Evolutionary conservation across 2,113 vertebrate genomes (phyloP), one percentile per base, ranked within the genome.

Genomic region (Athene noctua): DNA sequence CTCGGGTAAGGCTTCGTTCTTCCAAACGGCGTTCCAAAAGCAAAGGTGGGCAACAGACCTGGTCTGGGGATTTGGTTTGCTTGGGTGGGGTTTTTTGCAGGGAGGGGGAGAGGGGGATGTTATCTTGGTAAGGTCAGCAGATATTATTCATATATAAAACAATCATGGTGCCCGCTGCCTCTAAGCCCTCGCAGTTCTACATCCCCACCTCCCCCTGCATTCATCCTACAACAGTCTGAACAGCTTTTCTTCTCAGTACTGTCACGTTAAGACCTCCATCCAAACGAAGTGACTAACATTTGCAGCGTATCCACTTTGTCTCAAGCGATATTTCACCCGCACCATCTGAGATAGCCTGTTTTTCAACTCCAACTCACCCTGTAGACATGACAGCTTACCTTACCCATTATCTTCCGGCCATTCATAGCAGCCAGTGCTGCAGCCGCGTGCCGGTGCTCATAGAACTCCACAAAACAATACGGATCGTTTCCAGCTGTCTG

Each of bases 321-420:
- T 66, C 25, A 15, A 23, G 67, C 3, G 20, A 5, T 23, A 4
- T 62, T 61, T 52, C 15, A 16, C 68, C 59, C 30, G 7, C 6
- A 4, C 14, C 32, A 26, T 1, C 75, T 15, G 25, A 42, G 54
- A 16, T 19, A 86, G 83, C 26, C 93, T 26, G 44, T 4, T 61
- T 65, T 61, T 32, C 71, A 58, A 79, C 86, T 68, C 94, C 98
- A 97, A 98, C 98, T 99, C 99, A 98, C 98, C 98, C 98, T 97
- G 88, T 94, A 98, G 97, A 97, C 97, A 98, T 49, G 98, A 98
- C 98, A 98, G 97, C 99, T 99, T 99, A 99, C 99, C 99, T 99
- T 99, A 99, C 99, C 99, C 99, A 99, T 99, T 98, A 99, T 99
- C 98, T 99, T 99, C 98, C 99, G 98, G 95, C 99, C 99, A 80